Conservation (phyloP, 2,113 vertebrate species). For the Eclectus roratus region DNA sequence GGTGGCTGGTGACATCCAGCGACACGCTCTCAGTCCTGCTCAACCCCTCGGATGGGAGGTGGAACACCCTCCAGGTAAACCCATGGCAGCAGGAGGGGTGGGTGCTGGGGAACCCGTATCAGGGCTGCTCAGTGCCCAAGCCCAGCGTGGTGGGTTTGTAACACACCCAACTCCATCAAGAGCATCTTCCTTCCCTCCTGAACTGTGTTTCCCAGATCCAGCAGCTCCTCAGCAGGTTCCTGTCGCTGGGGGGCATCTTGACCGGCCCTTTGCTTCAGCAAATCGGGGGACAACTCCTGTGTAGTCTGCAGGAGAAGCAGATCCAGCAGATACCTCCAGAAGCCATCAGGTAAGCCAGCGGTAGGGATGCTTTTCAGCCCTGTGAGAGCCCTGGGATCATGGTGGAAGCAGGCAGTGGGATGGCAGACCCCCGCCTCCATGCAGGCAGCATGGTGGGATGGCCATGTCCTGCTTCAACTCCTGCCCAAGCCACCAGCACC, state of each 20-base stretch:
- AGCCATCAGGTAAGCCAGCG: background rate
- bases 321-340: background rate
- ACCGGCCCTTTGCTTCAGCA: constrained; percentile 34
- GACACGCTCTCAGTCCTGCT: constrained; percentile 55
- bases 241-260: constrained; percentile 50
- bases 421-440: rapidly evolving
- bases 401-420: background rate
- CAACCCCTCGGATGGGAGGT: rapidly evolving
- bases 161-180: rapidly evolving
- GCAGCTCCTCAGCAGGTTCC: constrained; percentile 35
- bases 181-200: background rate
- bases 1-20: constrained; percentile 42
- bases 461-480: rapidly evolving
- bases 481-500: background rate
- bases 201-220: background rate
- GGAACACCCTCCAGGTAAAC: background rate
- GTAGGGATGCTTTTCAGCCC: background rate
- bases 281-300: constrained; percentile 32
- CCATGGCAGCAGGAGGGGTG: rapidly evolving
- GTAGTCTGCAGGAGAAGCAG: constrained; percentile 61
- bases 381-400: rapidly evolving
- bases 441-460: rapidly evolving
- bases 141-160: rapidly evolving
- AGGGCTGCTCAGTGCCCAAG: rapidly evolving
- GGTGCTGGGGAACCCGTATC: background rate